These are phyloP conservation scores for Mus pahari DNA, from an alignment of 2,113 vertebrate genomes.

Conservation along the genomic window DNA sequence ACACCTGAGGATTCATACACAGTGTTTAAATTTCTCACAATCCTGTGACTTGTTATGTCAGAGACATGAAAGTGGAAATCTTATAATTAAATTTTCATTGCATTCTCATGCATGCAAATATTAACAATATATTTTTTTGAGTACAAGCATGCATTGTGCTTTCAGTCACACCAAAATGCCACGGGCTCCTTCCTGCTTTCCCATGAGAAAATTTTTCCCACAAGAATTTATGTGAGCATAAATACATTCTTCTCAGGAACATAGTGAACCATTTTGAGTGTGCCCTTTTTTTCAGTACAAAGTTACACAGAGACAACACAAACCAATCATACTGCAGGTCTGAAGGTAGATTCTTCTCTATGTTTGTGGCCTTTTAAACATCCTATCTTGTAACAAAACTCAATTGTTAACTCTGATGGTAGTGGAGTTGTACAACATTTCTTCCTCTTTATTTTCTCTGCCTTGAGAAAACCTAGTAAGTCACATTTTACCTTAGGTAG, in stretches of 20 bases:
- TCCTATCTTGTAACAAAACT: not conserved
- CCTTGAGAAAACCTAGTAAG: not conserved
- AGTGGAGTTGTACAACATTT: not conserved
- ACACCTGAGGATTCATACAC: no score
- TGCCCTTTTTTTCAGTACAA: not conserved
- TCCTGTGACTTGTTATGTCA: not conserved
- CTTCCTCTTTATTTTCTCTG: constrained; percentile 7
- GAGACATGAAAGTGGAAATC: not conserved
- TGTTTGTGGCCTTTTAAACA: not conserved
- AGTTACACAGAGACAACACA: not conserved
- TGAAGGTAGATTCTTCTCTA: no score
- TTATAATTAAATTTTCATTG: constrained; percentile 46
- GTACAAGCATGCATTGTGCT: not conserved
- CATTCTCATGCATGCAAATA: not conserved
- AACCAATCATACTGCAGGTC: not conserved
- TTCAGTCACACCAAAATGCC: constrained; percentile 63
- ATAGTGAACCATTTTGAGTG: not conserved
- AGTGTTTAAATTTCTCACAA: not conserved
- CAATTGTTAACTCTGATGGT: constrained; percentile 25
- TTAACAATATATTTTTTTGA: not conserved
- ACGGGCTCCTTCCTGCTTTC: not conserved
- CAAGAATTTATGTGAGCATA: not conserved
- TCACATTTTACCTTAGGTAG: not conserved
- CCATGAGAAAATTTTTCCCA: not conserved
- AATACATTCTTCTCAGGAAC: not conserved